A percentile compares a stretch with the other conserved stretches of the same genome.
These are phyloP conservation scores for Sycophila sp. DNA, from an alignment of 1,140 invertebrate genomes.

Conservation along the genomic window DNA sequence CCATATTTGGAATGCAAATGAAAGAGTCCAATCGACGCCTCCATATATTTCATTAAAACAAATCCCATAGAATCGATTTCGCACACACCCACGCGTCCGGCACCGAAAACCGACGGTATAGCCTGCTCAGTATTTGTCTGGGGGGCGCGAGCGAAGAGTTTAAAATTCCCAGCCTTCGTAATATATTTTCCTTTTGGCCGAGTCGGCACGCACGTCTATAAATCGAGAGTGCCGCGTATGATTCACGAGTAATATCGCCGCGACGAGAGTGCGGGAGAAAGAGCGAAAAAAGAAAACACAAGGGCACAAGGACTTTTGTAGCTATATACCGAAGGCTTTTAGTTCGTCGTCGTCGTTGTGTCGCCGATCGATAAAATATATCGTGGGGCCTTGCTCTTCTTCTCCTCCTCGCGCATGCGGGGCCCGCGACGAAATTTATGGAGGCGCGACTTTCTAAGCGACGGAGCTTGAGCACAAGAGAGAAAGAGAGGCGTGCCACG, in stretches of 20 bases:
- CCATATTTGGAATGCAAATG: not conserved
- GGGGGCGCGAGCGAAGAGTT: not conserved
- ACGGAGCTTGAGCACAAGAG: too few relatives aligned
- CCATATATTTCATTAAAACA: conserved; percentile 27
- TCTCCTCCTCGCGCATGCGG: not conserved
- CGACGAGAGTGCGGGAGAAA: not conserved
- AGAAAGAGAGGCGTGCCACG: conserved; percentile 16
- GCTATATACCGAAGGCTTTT: not conserved
- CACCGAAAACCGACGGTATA: not conserved
- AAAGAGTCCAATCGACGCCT: not conserved
- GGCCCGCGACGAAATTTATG: conserved; percentile 26
- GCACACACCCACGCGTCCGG: not conserved
- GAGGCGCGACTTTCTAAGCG: conserved; percentile 34
- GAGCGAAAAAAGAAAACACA: not conserved
- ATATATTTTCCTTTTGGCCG: conserved; percentile 26
- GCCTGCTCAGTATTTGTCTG: conserved; percentile 5
- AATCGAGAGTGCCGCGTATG: conserved; percentile 20
- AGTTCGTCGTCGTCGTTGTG: not conserved
- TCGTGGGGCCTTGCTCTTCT: not conserved
- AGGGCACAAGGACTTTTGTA: not conserved
- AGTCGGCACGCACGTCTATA: not conserved
- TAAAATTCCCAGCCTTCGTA: conserved; percentile 13
- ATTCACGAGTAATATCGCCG: conserved; percentile 30
- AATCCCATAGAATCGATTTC: conserved; percentile 31
- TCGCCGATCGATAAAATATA: conserved; percentile 36